Evolutionary conservation across 1,140 invertebrate species (phyloP), one percentile per base, ranked within the genome.

Genomic region (Drosophila nikananu): DNA sequence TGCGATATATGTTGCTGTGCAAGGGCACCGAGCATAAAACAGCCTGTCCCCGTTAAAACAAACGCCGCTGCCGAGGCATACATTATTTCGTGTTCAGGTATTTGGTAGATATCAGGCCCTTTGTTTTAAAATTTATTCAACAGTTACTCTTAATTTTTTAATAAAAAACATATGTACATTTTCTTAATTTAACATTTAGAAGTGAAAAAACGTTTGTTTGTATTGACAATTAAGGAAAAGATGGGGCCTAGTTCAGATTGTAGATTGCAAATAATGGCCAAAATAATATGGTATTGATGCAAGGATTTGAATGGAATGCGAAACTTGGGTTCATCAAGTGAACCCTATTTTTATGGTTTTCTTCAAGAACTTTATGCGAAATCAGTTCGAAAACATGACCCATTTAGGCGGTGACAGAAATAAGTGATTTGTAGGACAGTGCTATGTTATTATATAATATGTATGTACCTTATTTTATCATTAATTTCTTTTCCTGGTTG

Each of bases 1-100:
- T 55, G 80, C 3, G 81, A 73, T 17, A 80, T 49, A 41, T 90
- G 64, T 59, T 89, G 86, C 42, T 89, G 86, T 12, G 52, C n/a
- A 7, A 89, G 13, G 4, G 71, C 86, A 6, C 86, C 86, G 19
- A 77, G 19, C 12, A 89, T 5, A 30, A 89, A 89, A 30, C 67
- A 76, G 23, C 17, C 23, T 6, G 23, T 44, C 32, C 63, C 75
- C 3, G 75, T 44, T 30, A 62, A n/a, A 19, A 44, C 49, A 70
- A 62, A 54, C n/a, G 66, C 10, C 3, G 52, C 19, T 32, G 30
- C 48, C 30, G 35, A 52, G 6, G 58, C 19, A 51, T 46, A 30
- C 74, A 77, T 73, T 42, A 15, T 59, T 12, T 5, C 9, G n/a
- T 5, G 19, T 37, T 37, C 8, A n/a, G 5, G 13, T 49, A 21